Evolutionary conservation across 2,888 invertebrate species (phyloP), one percentile per base, ranked within the genome.

Genomic region (Limnephilus lunatus): DNA sequence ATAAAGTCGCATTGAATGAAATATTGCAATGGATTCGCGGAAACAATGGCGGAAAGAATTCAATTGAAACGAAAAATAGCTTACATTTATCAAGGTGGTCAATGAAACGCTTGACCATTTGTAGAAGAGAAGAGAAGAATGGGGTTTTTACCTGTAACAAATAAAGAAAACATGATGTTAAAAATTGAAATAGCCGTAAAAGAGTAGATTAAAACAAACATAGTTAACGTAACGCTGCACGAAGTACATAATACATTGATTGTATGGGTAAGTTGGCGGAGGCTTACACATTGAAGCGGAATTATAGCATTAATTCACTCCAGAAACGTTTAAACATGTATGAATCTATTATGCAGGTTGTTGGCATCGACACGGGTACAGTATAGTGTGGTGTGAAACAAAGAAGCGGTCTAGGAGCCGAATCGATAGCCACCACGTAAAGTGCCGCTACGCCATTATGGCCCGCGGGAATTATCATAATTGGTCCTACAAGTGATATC

Each of bases 391-490:
- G 87, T 87, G 53, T 30, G 12, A 87, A 87, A 87, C 87, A 87
- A 87, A 53, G 53, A 87, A 53, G 48, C n/a, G 25, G n/a, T 48
- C n/a, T 31, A 30, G 87, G 53, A 32, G 53, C 87, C 87, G 82
- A 91, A 88, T 91, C 91, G 88, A 91, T 91, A 88, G 68, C 25
- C 25, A n/a, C 9, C 53, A 82, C 53, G 80, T n/a, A 31, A 82
- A 81, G 81, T 88, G 88, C 25, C 68, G 68, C 81, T 82, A 85
- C 88, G 39, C 82, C 82, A 92, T 80, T 85, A 53, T 48, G 82
- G 90, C 90, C 90, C 91, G 89, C 48, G 93, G 90, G 87, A 92
- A 92, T 91, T 92, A 92, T 93, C 92, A 93, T 93, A 93, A 93
- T 93, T 92, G 93, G 92, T 80, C 85, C 86, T 68, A 48, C 88